phyloP scores from a whole-genome alignment of 2,888 invertebrate genomes.

The Schizotus pectinicornis region DNA sequence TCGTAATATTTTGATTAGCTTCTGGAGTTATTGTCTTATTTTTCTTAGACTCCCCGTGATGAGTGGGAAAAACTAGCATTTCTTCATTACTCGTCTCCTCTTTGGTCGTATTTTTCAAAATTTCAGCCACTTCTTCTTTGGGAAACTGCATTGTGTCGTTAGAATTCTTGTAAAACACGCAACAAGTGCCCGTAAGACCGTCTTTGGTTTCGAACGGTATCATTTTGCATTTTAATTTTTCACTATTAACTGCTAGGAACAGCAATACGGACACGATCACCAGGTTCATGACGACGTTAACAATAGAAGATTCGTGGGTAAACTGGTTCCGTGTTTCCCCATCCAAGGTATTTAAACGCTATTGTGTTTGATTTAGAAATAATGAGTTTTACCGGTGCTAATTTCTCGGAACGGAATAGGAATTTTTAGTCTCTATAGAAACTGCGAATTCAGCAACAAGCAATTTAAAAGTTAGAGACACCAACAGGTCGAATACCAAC shows the following conservation, averaged over 20 bases:
- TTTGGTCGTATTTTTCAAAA: background rate
- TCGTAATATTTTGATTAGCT: background rate
- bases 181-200: slow-evolving; percentile 19
- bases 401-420: slow-evolving; percentile 1
- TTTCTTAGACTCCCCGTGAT: background rate
- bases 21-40: background rate
- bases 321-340: slow-evolving; percentile 16
- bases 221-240: slow-evolving; percentile 10
- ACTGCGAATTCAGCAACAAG: too few relatives aligned
- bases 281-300: slow-evolving; percentile 4
- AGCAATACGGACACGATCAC: slow-evolving; percentile 6
- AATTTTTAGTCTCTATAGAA: too few relatives aligned
- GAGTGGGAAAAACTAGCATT: background rate
- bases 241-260: slow-evolving; percentile 1
- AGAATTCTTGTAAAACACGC: slow-evolving; percentile 17
- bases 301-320: slow-evolving; percentile 1
- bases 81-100: background rate
- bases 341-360: slow-evolving; percentile 18
- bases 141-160: background rate
- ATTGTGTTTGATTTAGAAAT: slow-evolving; percentile 16
- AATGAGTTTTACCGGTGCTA: slow-evolving; percentile 4
- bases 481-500: too few relatives aligned
- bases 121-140: slow-evolving; percentile 13
- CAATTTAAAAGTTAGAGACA: too few relatives aligned
- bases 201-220: slow-evolving; percentile 25